These are phyloP conservation scores for Gallinago solitaria DNA, from an alignment of 2,797 vertebrate genomes.

Conservation along the genomic window DNA sequence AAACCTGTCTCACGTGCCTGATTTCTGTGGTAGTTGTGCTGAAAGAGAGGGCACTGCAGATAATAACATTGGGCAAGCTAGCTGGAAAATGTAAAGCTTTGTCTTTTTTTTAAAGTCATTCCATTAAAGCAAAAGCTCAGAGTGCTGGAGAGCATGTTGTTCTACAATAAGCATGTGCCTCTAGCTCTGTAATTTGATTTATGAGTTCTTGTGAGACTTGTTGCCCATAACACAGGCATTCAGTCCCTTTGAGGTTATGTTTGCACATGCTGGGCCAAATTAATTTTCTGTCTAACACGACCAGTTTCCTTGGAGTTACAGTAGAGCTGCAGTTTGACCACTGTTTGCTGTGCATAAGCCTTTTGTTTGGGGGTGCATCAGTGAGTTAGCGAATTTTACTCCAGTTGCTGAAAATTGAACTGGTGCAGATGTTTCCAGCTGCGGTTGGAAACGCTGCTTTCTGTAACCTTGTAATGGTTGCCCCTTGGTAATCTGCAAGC, in stretches of 20 bases:
- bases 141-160: background rate
- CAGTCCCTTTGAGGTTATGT: background rate
- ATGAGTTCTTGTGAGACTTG: background rate
- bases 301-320: background rate
- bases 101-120: background rate
- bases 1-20: background rate
- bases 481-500: background rate
- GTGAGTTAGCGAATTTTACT: background rate
- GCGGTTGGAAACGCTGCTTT: background rate
- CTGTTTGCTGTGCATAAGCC: background rate
- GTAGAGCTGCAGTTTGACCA: background rate
- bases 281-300: background rate
- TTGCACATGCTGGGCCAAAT: background rate
- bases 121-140: background rate
- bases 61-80: background rate
- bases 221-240: background rate
- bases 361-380: background rate
- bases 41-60: background rate
- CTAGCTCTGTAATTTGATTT: constrained; percentile 5
- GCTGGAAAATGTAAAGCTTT: background rate
- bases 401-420: background rate
- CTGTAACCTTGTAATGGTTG: background rate
- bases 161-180: background rate
- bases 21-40: background rate
- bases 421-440: background rate